Base-by-base conservation (phyloP, 1,140 invertebrate species). In the Microplitis demolitor region DNA sequence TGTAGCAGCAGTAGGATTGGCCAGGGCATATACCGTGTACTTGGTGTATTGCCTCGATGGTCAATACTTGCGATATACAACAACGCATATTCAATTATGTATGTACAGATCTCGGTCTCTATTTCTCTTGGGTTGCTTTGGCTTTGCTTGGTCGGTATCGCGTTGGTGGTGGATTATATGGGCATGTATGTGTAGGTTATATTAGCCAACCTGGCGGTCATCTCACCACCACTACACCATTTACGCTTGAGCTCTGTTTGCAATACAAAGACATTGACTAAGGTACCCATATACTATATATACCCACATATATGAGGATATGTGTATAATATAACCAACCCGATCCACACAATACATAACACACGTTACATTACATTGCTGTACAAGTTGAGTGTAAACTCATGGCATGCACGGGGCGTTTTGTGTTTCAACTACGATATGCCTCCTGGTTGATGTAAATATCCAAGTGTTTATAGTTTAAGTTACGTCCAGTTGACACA, bases 341-440 rank as follows among this genome's bases (percentile, higher is more conserved):
- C 61, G 66, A 63, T 67, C 63, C 77, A 74, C 77, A 71, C 73
- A 24, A 24, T 24, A 72, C 68, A 72, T 74, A 62, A 37, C 78
- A 80, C 76, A 24, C 24, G 24, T 24, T 76, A 75, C 78, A 74
- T 80, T 80, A 77, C 73, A 66, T 78, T 71, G 74, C 78, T 75
- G 78, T 82, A 79, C 79, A 82, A 80, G 77, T 80, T 78, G 76
- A 74, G 74, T 79, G 75, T 75, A 80, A 77, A 78, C 76, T 73
- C 76, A 76, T 67, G 54, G 54, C 51, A 54, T 68, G 37, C 62
- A 51, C 34, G 34, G 24, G 33, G 9, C 60, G 11, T 62, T 62
- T 31, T 62, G 53, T 56, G 33, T 62, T 62, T 62, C 60, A 62
- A 62, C 34, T 35, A 37, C 60, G 39, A 11, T 45, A 11, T 45